phyloP scores from a whole-genome alignment of 2,888 invertebrate species.

The Protonemura montana region DNA sequence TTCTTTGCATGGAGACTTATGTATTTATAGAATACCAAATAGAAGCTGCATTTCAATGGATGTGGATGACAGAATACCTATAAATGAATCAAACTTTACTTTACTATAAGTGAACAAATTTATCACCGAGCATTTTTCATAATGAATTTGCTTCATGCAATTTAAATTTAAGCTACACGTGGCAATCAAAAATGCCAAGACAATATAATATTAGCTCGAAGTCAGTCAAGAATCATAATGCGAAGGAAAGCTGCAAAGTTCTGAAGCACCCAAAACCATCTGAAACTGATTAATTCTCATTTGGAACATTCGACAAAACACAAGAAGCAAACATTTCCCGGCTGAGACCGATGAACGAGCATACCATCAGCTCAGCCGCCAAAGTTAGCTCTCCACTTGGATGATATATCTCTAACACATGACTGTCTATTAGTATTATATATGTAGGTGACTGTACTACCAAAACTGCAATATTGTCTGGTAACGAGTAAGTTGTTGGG shows the following conservation, averaged over 20 bases:
- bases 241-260: background rate
- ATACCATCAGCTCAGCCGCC: background rate
- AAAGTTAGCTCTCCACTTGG: slow-evolving; percentile 8
- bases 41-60: background rate
- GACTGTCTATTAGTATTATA: slow-evolving; percentile 18
- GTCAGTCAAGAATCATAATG: background rate
- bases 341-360: background rate
- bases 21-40: background rate
- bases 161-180: background rate
- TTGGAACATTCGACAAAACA: background rate
- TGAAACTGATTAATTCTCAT: background rate
- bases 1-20: background rate
- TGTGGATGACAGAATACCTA: background rate
- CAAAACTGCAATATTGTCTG: slow-evolving; percentile 95
- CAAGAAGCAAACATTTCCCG: background rate
- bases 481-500: slow-evolving; percentile 73
- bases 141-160: background rate
- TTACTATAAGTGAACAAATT: background rate
- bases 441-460: slow-evolving; percentile 81
- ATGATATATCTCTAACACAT: background rate
- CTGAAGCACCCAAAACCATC: slow-evolving; percentile 7
- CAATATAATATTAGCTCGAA: background rate
- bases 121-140: background rate
- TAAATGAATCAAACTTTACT: background rate
- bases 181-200: slow-evolving; percentile 12